These are phyloP conservation scores for Brachionus koreanus DNA, from an alignment of 1,140 invertebrate genomes.

Conservation along the genomic window DNA sequence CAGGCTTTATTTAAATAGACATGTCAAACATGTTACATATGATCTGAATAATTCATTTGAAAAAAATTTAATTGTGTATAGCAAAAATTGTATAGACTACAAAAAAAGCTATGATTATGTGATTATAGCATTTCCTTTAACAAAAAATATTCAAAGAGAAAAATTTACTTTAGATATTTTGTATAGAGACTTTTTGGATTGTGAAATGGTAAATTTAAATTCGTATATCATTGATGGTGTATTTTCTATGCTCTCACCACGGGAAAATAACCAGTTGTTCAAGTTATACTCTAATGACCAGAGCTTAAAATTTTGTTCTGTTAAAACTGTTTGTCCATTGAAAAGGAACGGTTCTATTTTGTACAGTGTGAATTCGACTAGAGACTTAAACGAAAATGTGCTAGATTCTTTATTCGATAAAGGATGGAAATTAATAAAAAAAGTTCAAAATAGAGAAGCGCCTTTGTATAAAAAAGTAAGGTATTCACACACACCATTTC, in stretches of 20 bases:
- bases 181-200: conserved; percentile 37
- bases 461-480: conserved; percentile 29
- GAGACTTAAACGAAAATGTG: not conserved
- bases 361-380: not conserved
- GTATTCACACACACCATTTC: conserved; percentile 34
- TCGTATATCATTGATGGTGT: not conserved
- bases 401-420: conserved; percentile 2
- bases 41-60: not conserved
- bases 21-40: conserved; percentile 7
- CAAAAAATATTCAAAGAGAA: conserved; percentile 29
- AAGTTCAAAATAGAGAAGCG: not conserved
- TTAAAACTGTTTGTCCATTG: not conserved
- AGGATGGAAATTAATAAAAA: conserved; percentile 9
- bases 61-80: not conserved
- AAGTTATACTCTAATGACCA: not conserved
- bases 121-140: conserved; percentile 16
- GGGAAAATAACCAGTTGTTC: not conserved
- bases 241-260: not conserved
- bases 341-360: not conserved
- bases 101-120: conserved; percentile 41
- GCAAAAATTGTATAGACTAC: not conserved
- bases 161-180: conserved; percentile 31
- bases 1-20: not conserved
- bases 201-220: not conserved
- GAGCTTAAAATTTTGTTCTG: not conserved